phyloP scores from a whole-genome alignment of 2,888 invertebrate species.

The Eupithecia insigniata region DNA sequence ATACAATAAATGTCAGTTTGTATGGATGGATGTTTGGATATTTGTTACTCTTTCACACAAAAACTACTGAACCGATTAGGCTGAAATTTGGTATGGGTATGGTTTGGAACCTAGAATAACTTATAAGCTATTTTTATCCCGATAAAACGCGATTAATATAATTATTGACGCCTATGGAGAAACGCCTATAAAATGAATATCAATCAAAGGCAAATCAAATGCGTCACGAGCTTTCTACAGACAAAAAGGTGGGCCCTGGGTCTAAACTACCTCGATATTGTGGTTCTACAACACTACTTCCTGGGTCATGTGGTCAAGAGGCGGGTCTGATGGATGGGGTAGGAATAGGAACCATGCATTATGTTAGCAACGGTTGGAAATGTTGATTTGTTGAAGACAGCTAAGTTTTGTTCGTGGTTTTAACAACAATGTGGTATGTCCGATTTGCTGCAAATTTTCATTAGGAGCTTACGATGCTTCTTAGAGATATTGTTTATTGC shows the following conservation, averaged over 20 bases:
- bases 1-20: too few relatives aligned
- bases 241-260: constrained; percentile 14
- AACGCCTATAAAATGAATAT: background rate
- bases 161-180: background rate
- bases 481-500: background rate
- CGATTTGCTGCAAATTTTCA: background rate
- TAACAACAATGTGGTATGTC: background rate
- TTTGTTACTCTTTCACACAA: too few relatives aligned
- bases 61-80: too few relatives aligned
- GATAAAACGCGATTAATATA: too few relatives aligned
- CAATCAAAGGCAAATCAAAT: background rate
- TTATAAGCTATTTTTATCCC: too few relatives aligned
- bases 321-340: constrained; percentile 56
- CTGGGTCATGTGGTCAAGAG: constrained; percentile 56
- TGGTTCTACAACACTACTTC: constrained; percentile 40
- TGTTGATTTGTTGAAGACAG: constrained; percentile 11
- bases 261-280: constrained; percentile 4
- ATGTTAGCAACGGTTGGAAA: constrained; percentile 27
- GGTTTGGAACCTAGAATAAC: too few relatives aligned
- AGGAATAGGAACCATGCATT: constrained; percentile 50
- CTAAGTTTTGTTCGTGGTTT: background rate
- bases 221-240: constrained; percentile 2
- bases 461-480: background rate
- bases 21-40: too few relatives aligned
- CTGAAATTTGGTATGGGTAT: too few relatives aligned